These are phyloP conservation scores for Turritopsis rubra DNA, from an alignment of 30 jellyfish, hydroid and myxozoan species.

Conservation along the genomic window DNA sequence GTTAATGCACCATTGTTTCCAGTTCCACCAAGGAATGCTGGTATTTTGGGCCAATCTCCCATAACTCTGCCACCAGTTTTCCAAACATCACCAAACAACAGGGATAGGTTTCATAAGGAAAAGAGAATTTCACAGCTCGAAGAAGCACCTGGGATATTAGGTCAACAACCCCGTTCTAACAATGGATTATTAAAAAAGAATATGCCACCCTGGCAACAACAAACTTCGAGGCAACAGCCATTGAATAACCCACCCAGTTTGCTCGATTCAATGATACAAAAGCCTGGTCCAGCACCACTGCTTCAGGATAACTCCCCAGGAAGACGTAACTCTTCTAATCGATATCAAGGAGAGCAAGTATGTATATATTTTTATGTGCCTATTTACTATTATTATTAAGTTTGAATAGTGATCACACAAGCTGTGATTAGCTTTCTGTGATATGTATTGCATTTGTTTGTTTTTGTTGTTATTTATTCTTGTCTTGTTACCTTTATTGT, in stretches of 20 bases:
- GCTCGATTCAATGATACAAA: background rate
- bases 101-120: background rate
- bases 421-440: too few species aligned
- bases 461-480: too few species aligned
- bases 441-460: too few species aligned
- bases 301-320: background rate
- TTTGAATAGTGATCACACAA: too few species aligned
- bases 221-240: background rate
- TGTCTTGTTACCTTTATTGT: too few species aligned
- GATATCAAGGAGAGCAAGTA: background rate
- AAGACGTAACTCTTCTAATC: background rate
- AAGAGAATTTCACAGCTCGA: background rate
- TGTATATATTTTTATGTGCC: too few species aligned
- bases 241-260: background rate
- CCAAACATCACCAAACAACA: background rate
- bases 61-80: background rate
- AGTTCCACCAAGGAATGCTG: background rate
- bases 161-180: background rate
- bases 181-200: background rate
- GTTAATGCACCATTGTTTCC: background rate
- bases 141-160: background rate
- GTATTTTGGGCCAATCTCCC: background rate
- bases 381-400: too few species aligned
- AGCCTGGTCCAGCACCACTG: background rate
- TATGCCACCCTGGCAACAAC: background rate